A percentile compares a stretch with the other conserved stretches of the same genome.
Conservation (phyloP, 37 sponge, comb jelly and placozoan species). For the Haliclona indistincta region DNA sequence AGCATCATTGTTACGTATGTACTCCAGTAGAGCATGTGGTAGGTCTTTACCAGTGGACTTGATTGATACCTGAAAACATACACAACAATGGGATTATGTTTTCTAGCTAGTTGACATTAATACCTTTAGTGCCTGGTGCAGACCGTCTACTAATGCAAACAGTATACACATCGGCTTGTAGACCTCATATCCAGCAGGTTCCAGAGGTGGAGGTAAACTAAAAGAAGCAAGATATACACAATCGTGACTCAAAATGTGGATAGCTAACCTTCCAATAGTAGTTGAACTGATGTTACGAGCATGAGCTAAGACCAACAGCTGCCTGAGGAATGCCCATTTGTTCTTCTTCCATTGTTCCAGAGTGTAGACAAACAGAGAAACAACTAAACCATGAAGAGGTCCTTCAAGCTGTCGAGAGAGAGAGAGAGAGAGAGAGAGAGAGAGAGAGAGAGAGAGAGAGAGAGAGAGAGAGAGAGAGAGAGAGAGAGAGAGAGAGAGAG, state of each 20-base stretch:
- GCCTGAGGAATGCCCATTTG: conserved; percentile 43
- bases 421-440: conserved; percentile 16
- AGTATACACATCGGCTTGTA: conserved; percentile 77
- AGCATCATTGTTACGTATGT: conserved; percentile 66
- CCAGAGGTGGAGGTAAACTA: conserved; percentile 68
- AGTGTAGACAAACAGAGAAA: conserved; percentile 67
- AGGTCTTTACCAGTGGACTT: conserved; percentile 22
- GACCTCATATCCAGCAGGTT: conserved; percentile 50
- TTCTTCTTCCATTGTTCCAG: conserved; percentile 65
- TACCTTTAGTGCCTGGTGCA: conserved; percentile 75
- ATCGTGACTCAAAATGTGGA: background rate
- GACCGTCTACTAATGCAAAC: conserved; percentile 74
- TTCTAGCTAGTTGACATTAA: background rate
- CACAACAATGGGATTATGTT: background rate
- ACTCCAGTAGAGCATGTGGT: conserved; percentile 62
- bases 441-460: conserved; percentile 35
- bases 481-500: conserved; percentile 2
- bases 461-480: conserved; percentile 12
- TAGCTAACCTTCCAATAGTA: conserved; percentile 46
- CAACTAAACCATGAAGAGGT: conserved; percentile 39
- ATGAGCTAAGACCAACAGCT: conserved; percentile 74
- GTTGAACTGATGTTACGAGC: conserved; percentile 60
- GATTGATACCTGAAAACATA: conserved; percentile 37
- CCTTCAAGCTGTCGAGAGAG: conserved; percentile 64
- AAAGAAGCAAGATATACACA: background rate